A percentile compares a stretch with the other conserved stretches of the same genome.
Evolutionary conservation across 2,888 invertebrate species (phyloP).

Genomic region (Drosophila subsilvestris): DNA sequence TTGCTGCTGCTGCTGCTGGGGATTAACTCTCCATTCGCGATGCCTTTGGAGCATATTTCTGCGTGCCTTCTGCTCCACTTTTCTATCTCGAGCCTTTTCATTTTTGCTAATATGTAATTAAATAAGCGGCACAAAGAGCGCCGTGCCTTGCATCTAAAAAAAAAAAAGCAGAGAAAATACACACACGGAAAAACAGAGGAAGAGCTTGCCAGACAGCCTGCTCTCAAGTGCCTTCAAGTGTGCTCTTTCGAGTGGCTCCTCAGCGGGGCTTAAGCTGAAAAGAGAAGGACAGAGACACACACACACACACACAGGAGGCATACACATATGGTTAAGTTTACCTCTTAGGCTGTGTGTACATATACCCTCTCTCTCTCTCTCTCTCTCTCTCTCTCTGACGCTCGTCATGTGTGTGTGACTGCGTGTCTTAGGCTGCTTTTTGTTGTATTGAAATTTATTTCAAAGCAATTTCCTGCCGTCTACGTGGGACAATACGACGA

Average conservation of each 20-base stretch:
- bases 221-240: conserved; percentile 67
- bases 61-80: conserved; percentile 48
- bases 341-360: conserved; percentile 11
- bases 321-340: conserved; percentile 28
- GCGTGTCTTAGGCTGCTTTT: conserved; percentile 53
- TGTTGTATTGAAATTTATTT: conserved; percentile 78
- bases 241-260: conserved; percentile 52
- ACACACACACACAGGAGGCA: conserved; percentile 10
- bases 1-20: conserved; percentile 13
- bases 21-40: conserved; percentile 25
- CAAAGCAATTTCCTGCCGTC: conserved; percentile 78
- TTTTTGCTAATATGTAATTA: conserved; percentile 76
- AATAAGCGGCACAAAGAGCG: conserved; percentile 74
- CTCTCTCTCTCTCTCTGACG: too few species aligned
- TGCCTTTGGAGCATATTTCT: conserved; percentile 3
- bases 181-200: conserved; percentile 7
- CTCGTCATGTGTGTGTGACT: neutral
- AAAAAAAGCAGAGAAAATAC: conserved; percentile 33
- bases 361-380: too few species aligned
- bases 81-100: conserved; percentile 30
- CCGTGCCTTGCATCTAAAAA: conserved; percentile 43
- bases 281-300: conserved; percentile 31
- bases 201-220: conserved; percentile 48
- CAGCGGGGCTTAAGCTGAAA: conserved; percentile 59
- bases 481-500: conserved; percentile 61